Base-by-base conservation (phyloP, 2,113 vertebrate species). In the Burhinus oedicnemus region DNA sequence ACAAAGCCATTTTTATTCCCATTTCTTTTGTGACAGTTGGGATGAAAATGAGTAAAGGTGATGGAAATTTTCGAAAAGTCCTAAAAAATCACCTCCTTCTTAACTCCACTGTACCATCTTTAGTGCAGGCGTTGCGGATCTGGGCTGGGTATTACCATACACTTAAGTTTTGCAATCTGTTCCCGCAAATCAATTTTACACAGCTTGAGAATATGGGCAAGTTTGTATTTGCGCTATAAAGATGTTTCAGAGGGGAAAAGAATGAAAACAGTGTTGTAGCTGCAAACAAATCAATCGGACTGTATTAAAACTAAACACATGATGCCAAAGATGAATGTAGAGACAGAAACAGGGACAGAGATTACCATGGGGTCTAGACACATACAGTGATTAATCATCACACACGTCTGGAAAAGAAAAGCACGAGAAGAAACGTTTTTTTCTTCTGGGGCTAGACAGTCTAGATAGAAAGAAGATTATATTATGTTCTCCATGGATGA, bases 331-430 rank as follows among this genome's bases (percentile, higher is more conserved):
- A 98, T 87, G 78, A 96, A 97, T 96, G 96, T 95, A 92, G 68
- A 94, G 76, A 93, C 93, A 95, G 95, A 91, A 95, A 88, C 83
- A 57, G 74, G 74, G 90, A 93, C 91, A 92, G 91, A 95, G 93
- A 95, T 97, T 97, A 96, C 83, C 89, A 95, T 95, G 96, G 87
- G 94, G 94, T 97, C 96, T 91, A 96, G 96, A 97, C 91, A 92
- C 64, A 89, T 71, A 30, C 80, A 38, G 61, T 94, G 96, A 97
- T 97, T 97, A 95, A 96, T 97, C 96, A 96, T 97, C 93, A 95
- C 62, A 81, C 19, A 55, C 57, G 92, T 88, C 54, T 9, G 2
- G 49, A 91, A 94, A 70, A 94, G 72, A 84, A 96, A 92, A 94
- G 36, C 54, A 76, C 34, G 91, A 89, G 2, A 90, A 88, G 40